Conservation (phyloP, 2,888 invertebrate species). For the Drosophila bunnanda region DNA sequence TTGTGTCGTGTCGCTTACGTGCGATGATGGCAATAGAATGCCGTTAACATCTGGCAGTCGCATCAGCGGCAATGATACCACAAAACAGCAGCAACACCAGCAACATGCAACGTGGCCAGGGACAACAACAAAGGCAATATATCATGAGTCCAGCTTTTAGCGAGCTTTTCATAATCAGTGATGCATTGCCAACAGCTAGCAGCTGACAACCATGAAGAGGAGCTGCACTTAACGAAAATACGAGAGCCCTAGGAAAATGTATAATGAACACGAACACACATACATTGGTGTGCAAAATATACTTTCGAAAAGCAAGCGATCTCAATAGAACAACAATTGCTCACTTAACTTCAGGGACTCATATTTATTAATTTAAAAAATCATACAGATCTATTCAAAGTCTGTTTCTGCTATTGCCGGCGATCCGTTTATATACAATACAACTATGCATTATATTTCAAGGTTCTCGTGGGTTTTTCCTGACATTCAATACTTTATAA, state of each 20-base stretch:
- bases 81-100: slow-evolving; percentile 52
- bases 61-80: slow-evolving; percentile 70
- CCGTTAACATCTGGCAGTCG: slow-evolving; percentile 50
- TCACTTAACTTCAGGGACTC: too few relatives aligned
- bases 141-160: slow-evolving; percentile 80
- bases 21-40: slow-evolving; percentile 69
- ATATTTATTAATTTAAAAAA: too few relatives aligned
- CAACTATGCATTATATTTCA: too few relatives aligned
- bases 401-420: too few relatives aligned
- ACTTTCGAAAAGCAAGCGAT: too few relatives aligned
- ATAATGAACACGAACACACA: too few relatives aligned
- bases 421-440: too few relatives aligned
- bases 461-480: too few relatives aligned
- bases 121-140: slow-evolving; percentile 70
- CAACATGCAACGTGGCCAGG: slow-evolving; percentile 26
- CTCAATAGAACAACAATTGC: too few relatives aligned
- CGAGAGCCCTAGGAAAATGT: background rate
- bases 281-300: too few relatives aligned
- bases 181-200: slow-evolving; percentile 77
- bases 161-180: slow-evolving; percentile 81
- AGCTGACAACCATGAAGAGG: slow-evolving; percentile 55
- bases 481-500: background rate
- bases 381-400: too few relatives aligned
- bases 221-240: slow-evolving; percentile 18
- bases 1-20: slow-evolving; percentile 74